Base-by-base conservation (phyloP, 2,797 vertebrate species). In the Sebastes variabilis region DNA sequence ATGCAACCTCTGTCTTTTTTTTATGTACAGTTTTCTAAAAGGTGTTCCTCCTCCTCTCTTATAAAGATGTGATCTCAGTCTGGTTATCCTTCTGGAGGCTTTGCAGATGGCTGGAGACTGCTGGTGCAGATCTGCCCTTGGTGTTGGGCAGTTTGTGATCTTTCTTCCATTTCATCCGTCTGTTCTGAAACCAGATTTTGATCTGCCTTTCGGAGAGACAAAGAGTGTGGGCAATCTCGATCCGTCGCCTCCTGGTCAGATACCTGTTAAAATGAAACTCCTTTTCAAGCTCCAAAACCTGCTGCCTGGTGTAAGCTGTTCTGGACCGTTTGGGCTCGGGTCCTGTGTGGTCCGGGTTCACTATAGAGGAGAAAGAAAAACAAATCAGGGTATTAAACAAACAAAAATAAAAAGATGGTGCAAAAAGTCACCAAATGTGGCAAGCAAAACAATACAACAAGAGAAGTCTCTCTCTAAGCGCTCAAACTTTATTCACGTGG, bases 241-340 rank as follows among this genome's bases (percentile, higher is more conserved):
- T 99, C 93, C 99, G 95, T 84, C 99, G 97, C 93, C 99, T 97
- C 94, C 99, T 96, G 76, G 99, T 99, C 92, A 99, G 96, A 94
- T 99, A 99, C 96, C 98, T 98, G 96, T 99, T 99, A 97, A 99
- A 99, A 96, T 99, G 98, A 93, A 99, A 99, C 96, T 99, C 98
- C 95, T 99, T 99, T 92, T 99, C 98, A 86, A 99, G 97, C 97
- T 99, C 99, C 95, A 99, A 93, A 91, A 99, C 99, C 96, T 99
- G 99, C 97, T 99, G 98, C 89, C 99, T 97, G 69, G 99, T 99
- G 93, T 99, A 99, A 69, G 99, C 99, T 86, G 99, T 99, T 93
- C 98, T 97, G 89, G 98, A 99, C 81, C 98, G 96, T 90, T 99
- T 99, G 92, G 97, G 97, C 93, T 99, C 99, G 66, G 98, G 92